Evolutionary conservation across 2,888 invertebrate species (phyloP), one percentile per base, ranked within the genome.

Genomic region (Caradrina clavipalpis): DNA sequence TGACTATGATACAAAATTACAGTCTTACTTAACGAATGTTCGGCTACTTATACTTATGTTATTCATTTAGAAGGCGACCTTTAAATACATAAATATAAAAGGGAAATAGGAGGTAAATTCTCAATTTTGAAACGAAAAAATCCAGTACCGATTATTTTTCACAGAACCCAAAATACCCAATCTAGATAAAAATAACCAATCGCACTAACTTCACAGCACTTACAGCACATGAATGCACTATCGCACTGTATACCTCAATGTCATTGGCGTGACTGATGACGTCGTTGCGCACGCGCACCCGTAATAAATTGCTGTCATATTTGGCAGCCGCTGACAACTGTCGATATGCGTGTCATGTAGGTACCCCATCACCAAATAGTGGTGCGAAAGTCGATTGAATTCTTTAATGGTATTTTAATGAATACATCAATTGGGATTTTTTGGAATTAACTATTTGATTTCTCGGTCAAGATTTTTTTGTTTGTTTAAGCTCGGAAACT

Each of bases 251-350:
- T 64, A 31, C 39, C 55, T 76, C 83, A 81, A 83, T 83, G 75
- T 80, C 73, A 81, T 51, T 56, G 54, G 56, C 57, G 42, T 50
- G 53, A 49, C 56, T 58, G 54, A 70, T 83, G 81, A 80, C 79
- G 63, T 78, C 76, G 80, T 19, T 56, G 60, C 51, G 59, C 62
- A 0, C 31, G 67, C 54, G 49, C 54, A 47, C 13, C 11, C 54
- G 54, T 39, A 51, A 81, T 76, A 67, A 69, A 64, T 75, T 55
- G 61, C 50, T 60, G 68, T 78, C 74, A 53, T 56, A 71, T 81
- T 77, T 72, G 83, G 80, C 65, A 75, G 62, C 11, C 17, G 49
- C 49, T 64, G 57, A 55, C 55, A 66, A 56, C 31, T 53, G 15
- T 63, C 68, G 67, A 69, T 69, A 71, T 49, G 26, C 19, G 21